Evolutionary conservation across 2,113 vertebrate species (phyloP), one percentile per base, ranked within the genome.

Genomic region (Brachyistius frenatus): DNA sequence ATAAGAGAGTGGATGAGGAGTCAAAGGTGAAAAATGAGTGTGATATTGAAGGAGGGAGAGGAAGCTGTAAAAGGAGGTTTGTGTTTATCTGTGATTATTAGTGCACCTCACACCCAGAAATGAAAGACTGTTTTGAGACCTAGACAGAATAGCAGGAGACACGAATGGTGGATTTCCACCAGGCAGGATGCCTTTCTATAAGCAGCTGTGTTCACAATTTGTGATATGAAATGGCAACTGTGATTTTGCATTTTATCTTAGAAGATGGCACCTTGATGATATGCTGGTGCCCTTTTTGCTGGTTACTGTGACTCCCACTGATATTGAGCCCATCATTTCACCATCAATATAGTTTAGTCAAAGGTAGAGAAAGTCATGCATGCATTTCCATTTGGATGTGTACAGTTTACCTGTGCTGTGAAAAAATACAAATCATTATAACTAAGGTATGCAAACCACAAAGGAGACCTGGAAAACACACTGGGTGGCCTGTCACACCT

Each of bases 11-110:
- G 83, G 84, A 89, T 78, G 88, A 85, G 76, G 75, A 93, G 93
- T 91, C 91, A 93, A 93, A 93, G 93, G 92, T 90, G 90, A 93
- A 92, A 91, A 93, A 93, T 90, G 89, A 93, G 84, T 92, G 90
- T 81, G 89, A 92, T 94, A 93, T 94, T 85, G 90, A 84, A 68
- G 65, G 75, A 76, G 78, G 73, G 50, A 84, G 80, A 87, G 74
- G 67, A 77, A 65, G 74, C 70, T 67, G 77, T 74, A 64, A 73
- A 77, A 75, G 64, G 41, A 58, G 69, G 65, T 79, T 73, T 87
- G 78, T 81, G 80, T 80, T 82, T 86, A 86, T 84, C 65, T 90
- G 76, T 66, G 88, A 85, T 90, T 88, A 85, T 89, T 73, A 81
- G 72, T 57, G 31, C 69, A 73, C 36, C 61, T 84, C 71, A 83